A percentile compares a stretch with the other conserved stretches of the same genome.
phyloP scores from a whole-genome alignment of 1,140 invertebrate species.

The Gryon sp. region DNA sequence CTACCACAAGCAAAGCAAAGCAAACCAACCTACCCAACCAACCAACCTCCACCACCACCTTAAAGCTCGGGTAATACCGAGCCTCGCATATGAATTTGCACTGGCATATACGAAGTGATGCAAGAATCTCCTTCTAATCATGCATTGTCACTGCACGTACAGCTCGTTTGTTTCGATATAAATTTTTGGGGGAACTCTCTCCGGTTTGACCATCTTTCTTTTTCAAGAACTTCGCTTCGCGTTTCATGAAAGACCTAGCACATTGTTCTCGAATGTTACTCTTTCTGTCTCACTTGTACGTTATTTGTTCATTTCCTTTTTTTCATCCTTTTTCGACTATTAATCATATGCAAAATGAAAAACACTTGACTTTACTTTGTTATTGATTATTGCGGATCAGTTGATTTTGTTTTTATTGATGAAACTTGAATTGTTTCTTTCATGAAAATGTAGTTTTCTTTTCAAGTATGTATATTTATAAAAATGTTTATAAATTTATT shows the following conservation, averaged over 20 bases:
- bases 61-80: conserved; percentile 50
- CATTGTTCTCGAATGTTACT: conserved; percentile 41
- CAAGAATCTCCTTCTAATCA: conserved; percentile 58
- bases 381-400: no score
- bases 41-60: conserved; percentile 48
- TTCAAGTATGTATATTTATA: no score
- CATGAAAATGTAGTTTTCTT: no score
- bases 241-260: conserved; percentile 52
- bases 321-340: background rate
- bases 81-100: conserved; percentile 65
- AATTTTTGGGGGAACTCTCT: conserved; percentile 51
- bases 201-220: conserved; percentile 51
- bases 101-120: conserved; percentile 64
- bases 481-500: no score
- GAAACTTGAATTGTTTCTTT: no score
- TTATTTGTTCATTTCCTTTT: background rate
- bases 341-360: background rate
- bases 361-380: conserved; percentile 1
- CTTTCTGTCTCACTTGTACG: background rate
- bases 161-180: conserved; percentile 58
- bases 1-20: no score
- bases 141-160: conserved; percentile 67
- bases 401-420: no score
- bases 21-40: no score
- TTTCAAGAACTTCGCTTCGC: conserved; percentile 41